Evolutionary conservation across 1,140 invertebrate species (phyloP), one percentile per base, ranked within the genome.

Genomic region (Penaeus japonicus): DNA sequence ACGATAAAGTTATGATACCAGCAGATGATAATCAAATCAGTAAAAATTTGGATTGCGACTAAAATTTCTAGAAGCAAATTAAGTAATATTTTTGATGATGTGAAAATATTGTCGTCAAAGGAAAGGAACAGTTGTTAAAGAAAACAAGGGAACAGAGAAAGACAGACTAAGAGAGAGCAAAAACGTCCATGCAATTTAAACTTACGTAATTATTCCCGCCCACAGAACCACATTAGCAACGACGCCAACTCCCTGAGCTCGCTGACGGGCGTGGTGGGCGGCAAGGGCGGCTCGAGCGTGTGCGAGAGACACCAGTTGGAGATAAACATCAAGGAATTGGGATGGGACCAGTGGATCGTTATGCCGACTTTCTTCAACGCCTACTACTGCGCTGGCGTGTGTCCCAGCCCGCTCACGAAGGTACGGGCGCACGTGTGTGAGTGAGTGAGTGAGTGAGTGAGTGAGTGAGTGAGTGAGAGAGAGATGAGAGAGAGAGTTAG

Each of bases 371-470:
- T 59, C 81, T 83, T 83, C 81, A 39, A 83, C 57, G 81, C 81
- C 30, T 83, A 59, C 57, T 83, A 55, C 81, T 83, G 81, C 81
- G 81, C 81, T 10, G 81, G 81, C 30, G 55, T 83, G 27, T 83
- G 81, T 24, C 81, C 81, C 17, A 83, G 62, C 81, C 81, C 81
- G 30, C 81, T 83, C 81, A 83, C 81, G 4, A 83, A 83, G 81
- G 81, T 83, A 17, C 15, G 59, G 24, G 30, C 3, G 20, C 24
- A 55, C 0, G 32, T 1, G 10, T 1, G 7, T 2, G 22, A 1
- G 18, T 47, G 18, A 4, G 27, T 54, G 18, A 4, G 47, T 80
- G 47, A n/a, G 78, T 18, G 22, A 22, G 22, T 55, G 39, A 4
- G 10, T 53, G 39, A 20, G 32, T 79, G n/a, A 4, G 30, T 54